Base-by-base conservation (phyloP, 1,140 invertebrate genomes). In the Hycleus phaleratus region DNA sequence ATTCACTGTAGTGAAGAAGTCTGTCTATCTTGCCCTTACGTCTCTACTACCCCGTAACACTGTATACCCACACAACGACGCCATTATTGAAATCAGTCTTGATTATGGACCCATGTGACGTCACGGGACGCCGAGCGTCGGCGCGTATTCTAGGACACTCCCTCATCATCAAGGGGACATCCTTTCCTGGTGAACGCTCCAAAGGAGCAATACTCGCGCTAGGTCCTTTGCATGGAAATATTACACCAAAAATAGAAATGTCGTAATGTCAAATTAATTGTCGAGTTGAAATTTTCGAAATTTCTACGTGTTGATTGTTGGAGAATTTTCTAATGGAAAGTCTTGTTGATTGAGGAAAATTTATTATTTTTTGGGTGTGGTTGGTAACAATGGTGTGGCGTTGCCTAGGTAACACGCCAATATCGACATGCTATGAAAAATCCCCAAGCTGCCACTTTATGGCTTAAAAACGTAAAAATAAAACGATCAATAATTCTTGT, bases 351-450 rank as follows among this genome's bases (percentile, higher is more conserved):
- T 47, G 48, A 61, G 32, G 56, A 43, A 58, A 61, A 54, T 61
- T 60, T 58, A 65, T 65, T 67, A 61, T 58, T 59, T 32, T 55
- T 56, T 67, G 68, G 68, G 68, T 68, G 68, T 70, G 68, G 67
- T 68, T 68, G 67, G 60, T 44, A 60, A 60, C 58, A 58, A 53
- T 58, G 68, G 67, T 63, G 67, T 62, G 63, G 61, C 67, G 68
- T 70, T 57, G 39, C 62, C 62, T 67, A 63, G 56, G 63, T 60
- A 65, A 67, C 65, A 50, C 59, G 56, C 58, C 59, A 57, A 58
- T 66, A 65, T 68, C 67, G 67, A 67, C 67, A 69, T 63, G 62
- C 59, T 48, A 65, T 64, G 63, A 68, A 68, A 65, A 65, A 68
- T 65, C 63, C 66, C 60, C 60, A 61, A 64, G 56, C 53, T 26